Conservation (phyloP, 2,888 invertebrate species). For the Caenorhabditis sinica region DNA sequence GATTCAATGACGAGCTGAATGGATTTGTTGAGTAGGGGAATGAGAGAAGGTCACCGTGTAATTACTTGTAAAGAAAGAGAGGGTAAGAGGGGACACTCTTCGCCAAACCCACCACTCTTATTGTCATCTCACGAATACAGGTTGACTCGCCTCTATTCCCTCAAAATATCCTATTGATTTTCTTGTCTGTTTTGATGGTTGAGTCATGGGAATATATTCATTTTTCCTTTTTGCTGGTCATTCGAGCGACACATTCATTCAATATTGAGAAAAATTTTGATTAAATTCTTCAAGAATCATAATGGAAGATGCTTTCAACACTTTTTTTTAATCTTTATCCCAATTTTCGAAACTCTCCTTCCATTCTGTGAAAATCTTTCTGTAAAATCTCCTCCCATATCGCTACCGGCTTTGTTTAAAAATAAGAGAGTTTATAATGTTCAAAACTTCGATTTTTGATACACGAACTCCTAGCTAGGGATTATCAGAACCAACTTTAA, state of each 20-base stretch:
- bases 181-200: not conserved
- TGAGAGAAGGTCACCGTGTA: constrained; percentile 37
- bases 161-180: constrained; percentile 2
- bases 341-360: too few relatives aligned
- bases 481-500: too few relatives aligned
- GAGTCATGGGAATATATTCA: not conserved
- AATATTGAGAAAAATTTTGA: not conserved
- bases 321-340: too few relatives aligned
- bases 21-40: not conserved
- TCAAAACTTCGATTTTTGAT: too few relatives aligned
- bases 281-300: too few relatives aligned
- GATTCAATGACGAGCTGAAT: constrained; percentile 39
- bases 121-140: not conserved
- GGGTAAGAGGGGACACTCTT: not conserved
- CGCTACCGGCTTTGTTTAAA: too few relatives aligned
- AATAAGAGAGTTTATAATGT: too few relatives aligned
- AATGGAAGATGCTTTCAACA: too few relatives aligned
- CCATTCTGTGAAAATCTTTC: too few relatives aligned
- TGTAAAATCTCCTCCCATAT: too few relatives aligned
- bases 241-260: not conserved
- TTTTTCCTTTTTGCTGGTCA: too few relatives aligned
- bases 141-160: not conserved
- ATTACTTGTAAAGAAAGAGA: constrained; percentile 21
- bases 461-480: too few relatives aligned
- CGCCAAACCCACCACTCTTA: constrained; percentile 6